These are phyloP conservation scores for Harpagifer antarcticus DNA, from an alignment of 2,797 vertebrate genomes.

Conservation along the genomic window DNA sequence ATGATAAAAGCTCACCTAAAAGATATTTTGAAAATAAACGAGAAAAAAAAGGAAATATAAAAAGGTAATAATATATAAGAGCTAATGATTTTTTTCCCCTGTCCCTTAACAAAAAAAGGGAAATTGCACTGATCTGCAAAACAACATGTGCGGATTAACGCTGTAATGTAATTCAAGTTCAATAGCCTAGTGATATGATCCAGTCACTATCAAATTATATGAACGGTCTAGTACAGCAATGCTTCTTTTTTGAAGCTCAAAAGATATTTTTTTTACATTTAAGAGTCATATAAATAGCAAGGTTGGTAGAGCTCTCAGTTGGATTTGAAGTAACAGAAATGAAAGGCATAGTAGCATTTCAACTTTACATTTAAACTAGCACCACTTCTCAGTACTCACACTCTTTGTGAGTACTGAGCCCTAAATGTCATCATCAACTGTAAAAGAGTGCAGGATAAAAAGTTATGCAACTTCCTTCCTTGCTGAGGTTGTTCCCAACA, in stretches of 20 bases:
- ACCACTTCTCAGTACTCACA: not conserved
- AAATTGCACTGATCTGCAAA: too few species aligned
- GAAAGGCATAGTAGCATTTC: not conserved
- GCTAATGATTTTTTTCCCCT: too few species aligned
- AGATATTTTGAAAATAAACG: too few species aligned
- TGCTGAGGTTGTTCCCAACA: conserved; percentile 28
- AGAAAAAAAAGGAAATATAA: too few species aligned
- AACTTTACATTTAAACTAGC: not conserved
- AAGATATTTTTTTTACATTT: not conserved
- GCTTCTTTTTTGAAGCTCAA: not conserved
- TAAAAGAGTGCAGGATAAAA: conserved; percentile 29
- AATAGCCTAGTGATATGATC: not conserved
- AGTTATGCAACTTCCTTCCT: conserved; percentile 65
- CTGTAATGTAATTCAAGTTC: too few species aligned
- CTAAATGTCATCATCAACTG: conserved; percentile 8
- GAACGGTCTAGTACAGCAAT: too few species aligned
- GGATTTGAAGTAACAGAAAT: not conserved
- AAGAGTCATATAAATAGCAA: not conserved
- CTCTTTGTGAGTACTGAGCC: not conserved
- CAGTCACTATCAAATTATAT: not conserved
- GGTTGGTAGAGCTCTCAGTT: not conserved
- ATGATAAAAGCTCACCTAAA: too few species aligned
- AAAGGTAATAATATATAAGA: too few species aligned
- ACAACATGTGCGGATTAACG: too few species aligned
- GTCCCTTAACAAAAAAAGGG: too few species aligned